Percentiles rank a stretch among this genome's conserved stretches.
Conservation (phyloP, 2,797 vertebrate species). For the Furcifer pardalis region DNA sequence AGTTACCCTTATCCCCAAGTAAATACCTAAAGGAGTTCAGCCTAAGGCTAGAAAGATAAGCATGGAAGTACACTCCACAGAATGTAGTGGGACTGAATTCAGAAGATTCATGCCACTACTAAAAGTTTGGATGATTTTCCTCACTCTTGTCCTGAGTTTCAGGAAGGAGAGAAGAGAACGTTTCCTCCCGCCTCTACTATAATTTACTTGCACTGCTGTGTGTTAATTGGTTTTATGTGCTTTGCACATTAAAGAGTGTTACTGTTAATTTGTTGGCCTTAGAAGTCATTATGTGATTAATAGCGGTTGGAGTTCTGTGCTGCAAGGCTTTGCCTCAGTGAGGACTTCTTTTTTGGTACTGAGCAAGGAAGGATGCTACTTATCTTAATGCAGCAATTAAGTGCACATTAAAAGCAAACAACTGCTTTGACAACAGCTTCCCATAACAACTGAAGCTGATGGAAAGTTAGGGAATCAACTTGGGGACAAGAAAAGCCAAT, state of each 20-base stretch:
- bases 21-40: not conserved
- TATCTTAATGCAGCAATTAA: conserved; percentile 9
- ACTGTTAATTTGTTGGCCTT: conserved; percentile 43
- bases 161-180: not conserved
- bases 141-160: not conserved
- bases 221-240: conserved; percentile 29
- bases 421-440: not conserved
- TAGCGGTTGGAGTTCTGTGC: conserved; percentile 13
- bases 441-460: not conserved
- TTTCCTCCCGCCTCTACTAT: not conserved
- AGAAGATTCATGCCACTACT: not conserved
- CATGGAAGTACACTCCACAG: not conserved
- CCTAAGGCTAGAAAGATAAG: not conserved
- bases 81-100: not conserved
- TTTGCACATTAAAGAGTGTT: conserved; percentile 34
- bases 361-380: not conserved
- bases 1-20: not conserved
- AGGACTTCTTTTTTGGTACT: not conserved
- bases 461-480: not conserved
- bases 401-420: not conserved
- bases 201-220: conserved; percentile 30
- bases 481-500: not conserved
- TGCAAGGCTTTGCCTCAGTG: conserved; percentile 8
- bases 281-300: conserved; percentile 31
- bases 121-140: not conserved